Evolutionary conservation across 2,113 vertebrate species (phyloP), one percentile per base, ranked within the genome.

Genomic region (Eupsittula cactorum): DNA sequence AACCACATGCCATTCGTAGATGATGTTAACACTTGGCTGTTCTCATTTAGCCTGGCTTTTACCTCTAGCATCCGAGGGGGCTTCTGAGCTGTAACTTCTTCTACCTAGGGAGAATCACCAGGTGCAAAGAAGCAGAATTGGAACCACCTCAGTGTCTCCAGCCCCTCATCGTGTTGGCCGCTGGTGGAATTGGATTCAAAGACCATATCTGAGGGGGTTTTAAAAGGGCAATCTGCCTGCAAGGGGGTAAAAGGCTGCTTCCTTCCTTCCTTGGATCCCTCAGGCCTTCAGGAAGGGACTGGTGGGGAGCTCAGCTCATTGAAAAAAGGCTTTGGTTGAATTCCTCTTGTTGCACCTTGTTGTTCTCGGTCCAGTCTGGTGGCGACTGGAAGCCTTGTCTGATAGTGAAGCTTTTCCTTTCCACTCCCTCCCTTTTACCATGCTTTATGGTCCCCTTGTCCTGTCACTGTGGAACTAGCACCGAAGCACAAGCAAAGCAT

Each of bases 281-380:
- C 89, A 69, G 73, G 50, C 89, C 73, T 69, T 68, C 88, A 90
- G 97, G 91, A 96, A 93, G 93, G 93, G 89, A 46, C 88, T 85
- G 96, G 94, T 37, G 89, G 93, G 59, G 94, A 97, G 97, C 92
- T 94, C 73, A 93, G 95, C 89, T 55, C 78, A 74, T 90, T 52
- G 95, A 53, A 91, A 86, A 97, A 92, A 93, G 81, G 88, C 63
- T 97, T 98, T 96, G 98, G 97, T 97, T 97, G 92, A 97, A 98
- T 98, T 98, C 98, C 98, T 98, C 98, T 98, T 92, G 97, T 99
- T 99, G 99, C 98, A 98, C 98, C 99, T 99, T 98, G 99, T 99
- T 99, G 99, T 99, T 99, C 98, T 99, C 99, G 91, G 97, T 94
- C 97, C 98, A 98, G 98, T 98, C 98, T 91, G 96, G 35, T 96